A percentile compares a stretch with the other conserved stretches of the same genome.
phyloP scores from a whole-genome alignment of 2,797 vertebrate genomes.

The Lateolabrax maculatus region DNA sequence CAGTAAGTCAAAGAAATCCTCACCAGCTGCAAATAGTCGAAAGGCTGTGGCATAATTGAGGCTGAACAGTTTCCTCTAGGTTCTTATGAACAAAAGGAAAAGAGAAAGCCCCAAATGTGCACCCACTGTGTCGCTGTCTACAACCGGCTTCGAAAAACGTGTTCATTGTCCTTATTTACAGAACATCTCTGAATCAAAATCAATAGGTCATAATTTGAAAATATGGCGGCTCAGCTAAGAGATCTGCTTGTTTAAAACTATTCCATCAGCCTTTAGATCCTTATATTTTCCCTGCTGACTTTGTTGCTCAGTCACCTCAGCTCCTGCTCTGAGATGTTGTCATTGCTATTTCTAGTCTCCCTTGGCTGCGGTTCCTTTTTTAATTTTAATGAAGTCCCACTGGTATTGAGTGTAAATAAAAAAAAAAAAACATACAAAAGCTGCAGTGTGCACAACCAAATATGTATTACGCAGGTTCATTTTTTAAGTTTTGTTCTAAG shows the following conservation, averaged over 20 bases:
- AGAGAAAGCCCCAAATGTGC: neutral
- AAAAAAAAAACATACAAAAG: constrained; percentile 45
- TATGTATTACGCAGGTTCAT: constrained; percentile 2
- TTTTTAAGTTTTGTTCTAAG: constrained; percentile 11
- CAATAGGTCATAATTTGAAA: constrained; percentile 26
- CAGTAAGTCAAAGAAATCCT: constrained; percentile 31
- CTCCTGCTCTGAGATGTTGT: constrained; percentile 47
- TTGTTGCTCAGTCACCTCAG: constrained; percentile 55
- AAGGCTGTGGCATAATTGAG: constrained; percentile 31
- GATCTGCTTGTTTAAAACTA: constrained; percentile 28
- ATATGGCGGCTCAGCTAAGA: neutral
- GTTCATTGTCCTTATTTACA: constrained; percentile 27
- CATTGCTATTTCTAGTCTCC: constrained; percentile 76
- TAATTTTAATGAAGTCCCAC: constrained; percentile 80
- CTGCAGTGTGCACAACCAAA: constrained; percentile 28
- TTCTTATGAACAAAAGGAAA: constrained; percentile 10
- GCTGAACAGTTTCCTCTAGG: constrained; percentile 9
- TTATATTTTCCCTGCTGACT: constrained; percentile 25
- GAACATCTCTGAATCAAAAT: constrained; percentile 26
- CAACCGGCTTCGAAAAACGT: constrained; percentile 1
- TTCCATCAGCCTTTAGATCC: constrained; percentile 39
- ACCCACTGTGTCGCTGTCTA: neutral
- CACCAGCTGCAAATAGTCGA: constrained; percentile 26
- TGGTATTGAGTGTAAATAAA: constrained; percentile 67
- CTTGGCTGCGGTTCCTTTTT: constrained; percentile 66